Evolutionary conservation across 2,113 vertebrate genomes (phyloP).

Genomic region (Marmota monax): DNA sequence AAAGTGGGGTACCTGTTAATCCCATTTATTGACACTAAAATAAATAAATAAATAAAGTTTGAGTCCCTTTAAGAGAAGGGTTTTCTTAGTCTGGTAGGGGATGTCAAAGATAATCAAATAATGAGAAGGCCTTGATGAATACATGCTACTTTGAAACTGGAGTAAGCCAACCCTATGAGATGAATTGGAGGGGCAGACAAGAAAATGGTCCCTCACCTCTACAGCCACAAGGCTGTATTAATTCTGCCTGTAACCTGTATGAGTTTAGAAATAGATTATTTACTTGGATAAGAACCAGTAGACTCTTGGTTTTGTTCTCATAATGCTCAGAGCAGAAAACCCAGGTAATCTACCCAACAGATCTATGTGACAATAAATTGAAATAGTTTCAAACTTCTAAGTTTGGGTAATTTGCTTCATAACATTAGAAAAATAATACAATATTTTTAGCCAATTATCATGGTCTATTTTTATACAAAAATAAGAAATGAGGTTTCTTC

Average conservation of each 20-base stretch:
- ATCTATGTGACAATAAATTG: neutral
- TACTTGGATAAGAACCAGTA: neutral
- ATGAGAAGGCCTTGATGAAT: neutral
- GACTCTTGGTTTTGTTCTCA: neutral
- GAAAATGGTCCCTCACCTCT: neutral
- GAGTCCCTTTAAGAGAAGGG: neutral
- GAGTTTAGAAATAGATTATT: neutral
- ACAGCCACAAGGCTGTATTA: neutral
- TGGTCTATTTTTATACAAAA: neutral
- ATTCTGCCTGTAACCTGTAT: neutral
- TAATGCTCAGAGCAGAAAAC: neutral
- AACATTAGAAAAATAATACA: neutral
- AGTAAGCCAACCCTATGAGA: neutral
- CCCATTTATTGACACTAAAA: neutral
- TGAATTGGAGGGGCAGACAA: neutral
- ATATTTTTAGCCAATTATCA: neutral
- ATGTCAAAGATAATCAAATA: neutral
- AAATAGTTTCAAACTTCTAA: neutral
- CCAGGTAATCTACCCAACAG: neutral
- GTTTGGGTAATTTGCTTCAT: neutral
- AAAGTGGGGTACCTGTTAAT: neutral
- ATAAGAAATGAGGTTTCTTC: neutral
- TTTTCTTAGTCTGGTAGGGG: neutral
- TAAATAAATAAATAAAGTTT: neutral
- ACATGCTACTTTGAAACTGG: neutral